phyloP scores from a whole-genome alignment of 2,113 vertebrate species.

The Halichoerus grypus region DNA sequence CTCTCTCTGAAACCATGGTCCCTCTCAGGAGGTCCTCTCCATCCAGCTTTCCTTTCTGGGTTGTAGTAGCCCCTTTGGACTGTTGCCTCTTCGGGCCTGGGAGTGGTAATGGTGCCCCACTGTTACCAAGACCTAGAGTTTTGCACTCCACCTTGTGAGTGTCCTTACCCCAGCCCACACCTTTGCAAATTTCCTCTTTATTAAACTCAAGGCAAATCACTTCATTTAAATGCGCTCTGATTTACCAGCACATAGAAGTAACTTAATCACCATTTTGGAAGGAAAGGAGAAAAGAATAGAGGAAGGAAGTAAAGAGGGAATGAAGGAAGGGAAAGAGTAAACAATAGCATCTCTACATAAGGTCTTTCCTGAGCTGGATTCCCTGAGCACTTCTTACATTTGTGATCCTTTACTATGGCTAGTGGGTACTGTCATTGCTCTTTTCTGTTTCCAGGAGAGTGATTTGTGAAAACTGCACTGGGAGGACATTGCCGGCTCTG shows the following conservation, averaged over 20 bases:
- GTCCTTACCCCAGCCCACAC: background rate
- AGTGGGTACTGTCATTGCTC: background rate
- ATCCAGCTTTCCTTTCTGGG: background rate
- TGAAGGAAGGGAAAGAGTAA: background rate
- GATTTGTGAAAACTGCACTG: background rate
- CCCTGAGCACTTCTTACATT: background rate
- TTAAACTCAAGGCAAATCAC: background rate
- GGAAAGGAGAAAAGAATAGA: rapidly evolving
- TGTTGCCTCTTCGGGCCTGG: background rate
- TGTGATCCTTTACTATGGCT: background rate
- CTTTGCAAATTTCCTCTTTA: background rate
- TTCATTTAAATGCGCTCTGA: background rate
- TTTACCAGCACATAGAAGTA: background rate
- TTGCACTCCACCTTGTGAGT: background rate
- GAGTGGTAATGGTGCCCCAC: background rate
- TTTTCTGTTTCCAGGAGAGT: background rate
- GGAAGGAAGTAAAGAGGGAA: background rate
- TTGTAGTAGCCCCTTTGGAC: background rate
- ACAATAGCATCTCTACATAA: background rate
- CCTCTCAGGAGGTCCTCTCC: background rate
- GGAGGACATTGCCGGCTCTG: background rate
- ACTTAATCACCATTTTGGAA: background rate
- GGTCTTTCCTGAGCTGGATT: background rate
- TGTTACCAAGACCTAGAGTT: background rate
- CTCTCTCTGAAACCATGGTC: background rate